phyloP scores from a whole-genome alignment of 2,888 invertebrate species.

The Nowickia ferox region DNA sequence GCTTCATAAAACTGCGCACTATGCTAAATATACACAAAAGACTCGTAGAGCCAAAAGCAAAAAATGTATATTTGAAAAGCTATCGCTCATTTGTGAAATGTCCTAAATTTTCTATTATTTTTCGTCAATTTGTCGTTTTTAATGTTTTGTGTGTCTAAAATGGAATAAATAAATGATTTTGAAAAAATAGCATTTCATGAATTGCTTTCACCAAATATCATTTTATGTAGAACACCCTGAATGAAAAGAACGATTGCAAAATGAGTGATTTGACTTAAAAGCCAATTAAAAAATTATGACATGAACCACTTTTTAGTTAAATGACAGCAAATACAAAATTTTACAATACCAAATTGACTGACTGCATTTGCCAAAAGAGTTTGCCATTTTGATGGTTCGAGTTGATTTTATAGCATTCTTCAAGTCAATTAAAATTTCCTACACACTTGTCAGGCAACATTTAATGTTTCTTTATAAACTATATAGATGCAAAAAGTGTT shows the following conservation, averaged over 20 bases:
- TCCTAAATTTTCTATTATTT: too few relatives aligned
- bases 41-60: too few relatives aligned
- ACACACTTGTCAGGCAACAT: conserved; percentile 17
- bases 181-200: background rate
- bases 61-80: too few relatives aligned
- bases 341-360: background rate
- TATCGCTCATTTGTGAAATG: too few relatives aligned
- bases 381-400: background rate
- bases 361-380: background rate
- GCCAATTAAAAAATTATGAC: conserved; percentile 28
- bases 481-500: background rate
- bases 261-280: background rate
- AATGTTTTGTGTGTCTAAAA: too few relatives aligned
- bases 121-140: too few relatives aligned
- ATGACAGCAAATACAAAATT: background rate
- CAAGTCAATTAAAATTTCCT: conserved; percentile 21
- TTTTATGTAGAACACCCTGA: background rate
- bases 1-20: too few relatives aligned
- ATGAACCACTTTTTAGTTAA: background rate
- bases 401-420: background rate
- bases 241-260: background rate
- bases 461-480: background rate
- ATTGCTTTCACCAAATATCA: background rate
- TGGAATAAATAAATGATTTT: too few relatives aligned
- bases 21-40: too few relatives aligned